These are phyloP conservation scores for Ptilonorhynchus violaceus DNA, from an alignment of 2,113 vertebrate species.

Conservation along the genomic window DNA sequence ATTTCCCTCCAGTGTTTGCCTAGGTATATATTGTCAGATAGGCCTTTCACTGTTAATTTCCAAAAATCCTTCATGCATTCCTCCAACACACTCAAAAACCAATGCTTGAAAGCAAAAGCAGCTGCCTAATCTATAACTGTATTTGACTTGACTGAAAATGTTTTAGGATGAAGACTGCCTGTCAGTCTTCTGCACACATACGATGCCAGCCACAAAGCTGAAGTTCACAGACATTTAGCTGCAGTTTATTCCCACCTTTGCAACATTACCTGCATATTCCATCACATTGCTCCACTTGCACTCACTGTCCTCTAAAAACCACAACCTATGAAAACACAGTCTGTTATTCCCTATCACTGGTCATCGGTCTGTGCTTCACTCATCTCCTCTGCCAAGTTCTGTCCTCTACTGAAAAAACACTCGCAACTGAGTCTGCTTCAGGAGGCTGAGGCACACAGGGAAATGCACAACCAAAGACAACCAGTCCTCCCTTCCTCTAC, in stretches of 20 bases:
- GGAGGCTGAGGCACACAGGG: not conserved
- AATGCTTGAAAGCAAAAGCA: not conserved
- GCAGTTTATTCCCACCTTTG: not conserved
- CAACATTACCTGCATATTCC: not conserved
- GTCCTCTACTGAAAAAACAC: not conserved
- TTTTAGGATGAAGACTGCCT: not conserved
- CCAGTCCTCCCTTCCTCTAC: not conserved
- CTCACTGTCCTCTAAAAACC: not conserved
- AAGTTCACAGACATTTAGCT: not conserved
- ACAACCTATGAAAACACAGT: not conserved
- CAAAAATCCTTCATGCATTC: not conserved
- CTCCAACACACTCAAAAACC: not conserved
- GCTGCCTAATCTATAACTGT: not conserved
- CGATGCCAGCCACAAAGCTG: not conserved
- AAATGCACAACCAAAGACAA: not conserved
- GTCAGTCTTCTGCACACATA: not conserved
- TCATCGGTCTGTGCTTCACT: not conserved
- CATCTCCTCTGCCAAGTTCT: not conserved
- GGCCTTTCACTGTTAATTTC: not conserved
- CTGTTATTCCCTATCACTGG: accelerated
- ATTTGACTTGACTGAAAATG: not conserved
- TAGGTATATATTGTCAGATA: not conserved
- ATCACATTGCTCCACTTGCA: not conserved
- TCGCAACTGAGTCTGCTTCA: not conserved
- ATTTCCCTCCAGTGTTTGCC: not conserved